These are phyloP conservation scores for Oreotrochilus melanogaster DNA, from an alignment of 2,113 vertebrate genomes.

Conservation along the genomic window DNA sequence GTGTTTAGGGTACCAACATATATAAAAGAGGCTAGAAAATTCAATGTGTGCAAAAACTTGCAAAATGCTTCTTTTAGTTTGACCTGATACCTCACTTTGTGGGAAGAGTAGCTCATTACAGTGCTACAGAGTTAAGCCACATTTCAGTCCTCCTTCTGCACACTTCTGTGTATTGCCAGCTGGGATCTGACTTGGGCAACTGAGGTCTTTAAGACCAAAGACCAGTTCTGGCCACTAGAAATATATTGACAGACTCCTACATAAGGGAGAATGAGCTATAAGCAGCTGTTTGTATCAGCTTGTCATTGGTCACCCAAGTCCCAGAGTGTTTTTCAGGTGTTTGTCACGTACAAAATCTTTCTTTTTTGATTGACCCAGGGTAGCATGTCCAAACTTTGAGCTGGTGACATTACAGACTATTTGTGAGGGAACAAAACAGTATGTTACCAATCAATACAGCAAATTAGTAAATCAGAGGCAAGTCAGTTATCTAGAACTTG, in stretches of 20 bases:
- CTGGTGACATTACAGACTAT: neutral
- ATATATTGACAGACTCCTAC: neutral
- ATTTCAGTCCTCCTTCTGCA: neutral
- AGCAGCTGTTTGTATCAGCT: neutral
- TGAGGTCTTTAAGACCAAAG: neutral
- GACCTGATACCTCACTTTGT: rapidly evolving
- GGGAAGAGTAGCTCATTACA: neutral
- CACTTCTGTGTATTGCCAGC: neutral
- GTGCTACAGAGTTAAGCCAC: neutral
- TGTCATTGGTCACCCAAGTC: neutral
- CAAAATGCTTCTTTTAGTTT: neutral
- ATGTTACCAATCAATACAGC: neutral
- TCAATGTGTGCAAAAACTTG: neutral
- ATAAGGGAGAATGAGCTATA: neutral
- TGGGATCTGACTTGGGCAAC: neutral
- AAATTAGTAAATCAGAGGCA: neutral
- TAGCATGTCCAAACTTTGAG: neutral
- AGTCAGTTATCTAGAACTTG: neutral
- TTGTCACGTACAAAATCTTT: neutral
- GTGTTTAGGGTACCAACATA: neutral
- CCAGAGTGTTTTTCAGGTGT: neutral
- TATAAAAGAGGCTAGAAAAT: neutral
- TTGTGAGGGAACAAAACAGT: neutral
- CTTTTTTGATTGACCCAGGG: neutral
- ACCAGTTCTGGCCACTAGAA: neutral